Base-by-base conservation (phyloP, 1,140 invertebrate genomes). In the Cotesia glomerata region DNA sequence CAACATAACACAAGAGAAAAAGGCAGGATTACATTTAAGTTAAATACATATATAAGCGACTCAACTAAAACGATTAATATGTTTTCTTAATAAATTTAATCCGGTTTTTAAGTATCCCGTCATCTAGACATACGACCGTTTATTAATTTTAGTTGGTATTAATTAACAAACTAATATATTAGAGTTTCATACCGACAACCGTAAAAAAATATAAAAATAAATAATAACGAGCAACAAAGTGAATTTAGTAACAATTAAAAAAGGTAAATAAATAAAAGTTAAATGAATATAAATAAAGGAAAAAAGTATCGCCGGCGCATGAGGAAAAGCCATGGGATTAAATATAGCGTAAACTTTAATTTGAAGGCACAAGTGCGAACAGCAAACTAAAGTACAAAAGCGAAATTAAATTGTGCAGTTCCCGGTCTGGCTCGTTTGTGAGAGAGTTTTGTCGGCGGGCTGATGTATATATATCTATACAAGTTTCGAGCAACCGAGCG, bases 61-160 rank as follows among this genome's bases (percentile, higher is more conserved):
- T 9, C n/a, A 54, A 67, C 51, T 49, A 49, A 34, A 9, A 26
- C 65, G 65, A 67, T 67, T 67, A 67, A 67, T 67, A 67, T 67
- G 65, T 67, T n/a, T 67, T 11, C 49, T 54, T 67, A 65, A 49
- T 39, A 65, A 65, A 26, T 65, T 49, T 65, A 65, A 65, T 65
- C 63, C 14, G 36, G 16, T 64, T 65, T 65, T 51, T 65, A 51
- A 18, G 7, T 16, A 39, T 51, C 63, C 39, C 11, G 36, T 65
- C 63, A 65, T 39, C 45, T 65, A 51, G 26, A 26, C 26, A 26
- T 26, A 49, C 11, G 5, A 2, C 0, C 32, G 18, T 5, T 61
- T 18, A 61, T 61, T 32, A 61, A 26, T 61, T 61, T 18, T 5
- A 36, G n/a, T n/a, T 45, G 8, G 34, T n/a, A 18, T 36, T 35